Evolutionary conservation across 2,797 vertebrate species (phyloP).

Genomic region (Cuniculus paca): DNA sequence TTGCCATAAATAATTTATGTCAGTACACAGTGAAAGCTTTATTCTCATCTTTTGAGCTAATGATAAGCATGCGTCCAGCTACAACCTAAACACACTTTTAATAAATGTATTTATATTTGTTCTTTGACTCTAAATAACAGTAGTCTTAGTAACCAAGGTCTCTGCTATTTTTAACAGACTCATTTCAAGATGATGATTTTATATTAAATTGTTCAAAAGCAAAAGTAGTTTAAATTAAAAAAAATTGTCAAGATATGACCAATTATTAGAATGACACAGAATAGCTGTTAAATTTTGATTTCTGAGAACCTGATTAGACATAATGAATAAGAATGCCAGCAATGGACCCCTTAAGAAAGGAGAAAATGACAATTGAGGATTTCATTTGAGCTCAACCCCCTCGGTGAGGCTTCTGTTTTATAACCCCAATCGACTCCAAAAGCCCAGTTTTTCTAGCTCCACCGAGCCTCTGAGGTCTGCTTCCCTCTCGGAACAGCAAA

Average conservation of each 20-base stretch:
- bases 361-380: not conserved
- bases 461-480: not conserved
- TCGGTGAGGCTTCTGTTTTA: not conserved
- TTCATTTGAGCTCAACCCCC: not conserved
- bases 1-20: not conserved
- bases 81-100: not conserved
- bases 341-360: not conserved
- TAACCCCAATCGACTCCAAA: not conserved
- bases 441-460: not conserved
- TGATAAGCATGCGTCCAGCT: not conserved
- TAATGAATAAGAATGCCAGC: not conserved
- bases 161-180: not conserved
- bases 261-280: not conserved
- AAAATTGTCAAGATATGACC: not conserved
- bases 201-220: not conserved
- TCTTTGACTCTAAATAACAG: not conserved
- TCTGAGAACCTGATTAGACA: not conserved
- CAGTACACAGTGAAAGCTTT: not conserved
- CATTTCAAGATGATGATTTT: not conserved
- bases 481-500: not conserved
- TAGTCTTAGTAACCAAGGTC: not conserved
- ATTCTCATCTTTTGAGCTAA: not conserved
- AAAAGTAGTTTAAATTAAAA: not conserved
- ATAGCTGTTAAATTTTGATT: not conserved
- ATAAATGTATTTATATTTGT: not conserved